Percentiles rank a stretch among this genome's conserved stretches.
phyloP scores from a whole-genome alignment of 2,113 vertebrate genomes.

The Toxotes chatareus region DNA sequence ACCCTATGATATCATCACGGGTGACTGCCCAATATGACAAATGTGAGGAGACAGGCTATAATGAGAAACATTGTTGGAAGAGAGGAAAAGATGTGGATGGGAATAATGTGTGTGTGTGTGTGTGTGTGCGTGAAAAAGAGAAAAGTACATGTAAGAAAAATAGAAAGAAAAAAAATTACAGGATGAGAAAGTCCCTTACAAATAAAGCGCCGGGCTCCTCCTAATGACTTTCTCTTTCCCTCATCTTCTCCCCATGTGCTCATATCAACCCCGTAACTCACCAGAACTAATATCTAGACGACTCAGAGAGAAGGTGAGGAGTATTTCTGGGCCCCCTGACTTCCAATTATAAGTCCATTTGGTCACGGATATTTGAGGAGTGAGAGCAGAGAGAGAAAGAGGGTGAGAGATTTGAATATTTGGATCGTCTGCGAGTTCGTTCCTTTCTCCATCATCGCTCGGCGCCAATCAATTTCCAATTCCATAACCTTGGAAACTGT shows the following conservation, averaged over 20 bases:
- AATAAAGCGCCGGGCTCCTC: constrained; percentile 29
- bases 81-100: constrained; percentile 17
- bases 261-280: constrained; percentile 60
- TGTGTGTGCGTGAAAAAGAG: neutral
- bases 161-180: neutral
- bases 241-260: constrained; percentile 61
- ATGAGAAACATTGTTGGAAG: constrained; percentile 58
- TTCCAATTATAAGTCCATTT: constrained; percentile 80
- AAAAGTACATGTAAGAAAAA: neutral
- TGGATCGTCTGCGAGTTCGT: constrained; percentile 47
- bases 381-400: constrained; percentile 22
- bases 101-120: constrained; percentile 12
- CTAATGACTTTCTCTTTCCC: constrained; percentile 63
- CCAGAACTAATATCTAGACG: constrained; percentile 71
- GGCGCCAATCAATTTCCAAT: constrained; percentile 62
- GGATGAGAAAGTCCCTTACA: constrained; percentile 23
- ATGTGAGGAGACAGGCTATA: constrained; percentile 60
- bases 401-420: constrained; percentile 70
- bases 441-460: constrained; percentile 43
- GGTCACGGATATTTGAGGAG: constrained; percentile 69
- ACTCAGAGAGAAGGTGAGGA: constrained; percentile 59
- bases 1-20: constrained; percentile 59
- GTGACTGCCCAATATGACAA: constrained; percentile 69
- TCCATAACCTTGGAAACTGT: constrained; percentile 69
- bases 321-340: constrained; percentile 65